These are phyloP conservation scores for Ellobius talpinus DNA, from an alignment of 2,113 vertebrate species.

Conservation along the genomic window DNA sequence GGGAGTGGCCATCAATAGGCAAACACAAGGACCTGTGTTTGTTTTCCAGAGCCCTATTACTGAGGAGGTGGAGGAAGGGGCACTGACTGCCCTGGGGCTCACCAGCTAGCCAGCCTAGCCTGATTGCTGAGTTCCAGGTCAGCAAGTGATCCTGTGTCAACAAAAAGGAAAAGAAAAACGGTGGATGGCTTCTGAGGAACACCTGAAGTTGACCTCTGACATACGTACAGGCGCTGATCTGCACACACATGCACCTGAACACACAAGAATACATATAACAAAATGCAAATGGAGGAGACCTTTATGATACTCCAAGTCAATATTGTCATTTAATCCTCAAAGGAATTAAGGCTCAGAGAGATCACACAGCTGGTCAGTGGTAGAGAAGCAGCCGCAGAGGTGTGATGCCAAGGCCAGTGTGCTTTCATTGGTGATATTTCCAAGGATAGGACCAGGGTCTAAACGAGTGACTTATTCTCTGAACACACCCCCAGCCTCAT, in stretches of 20 bases:
- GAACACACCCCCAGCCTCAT: conserved; percentile 89
- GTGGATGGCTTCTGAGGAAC: background rate
- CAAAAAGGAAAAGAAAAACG: background rate
- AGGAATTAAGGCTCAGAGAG: conserved; percentile 9
- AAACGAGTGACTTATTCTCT: background rate
- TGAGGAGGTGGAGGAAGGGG: background rate
- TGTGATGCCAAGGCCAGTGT: background rate
- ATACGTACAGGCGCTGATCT: no score
- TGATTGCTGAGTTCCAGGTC: background rate
- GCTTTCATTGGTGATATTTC: background rate
- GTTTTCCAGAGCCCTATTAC: no score
- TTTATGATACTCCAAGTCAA: background rate
- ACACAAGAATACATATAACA: background rate
- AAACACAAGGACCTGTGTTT: background rate
- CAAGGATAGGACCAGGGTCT: no score
- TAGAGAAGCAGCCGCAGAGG: background rate
- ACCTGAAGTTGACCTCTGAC: background rate
- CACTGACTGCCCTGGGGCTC: background rate
- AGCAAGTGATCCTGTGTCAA: background rate
- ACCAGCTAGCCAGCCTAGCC: background rate
- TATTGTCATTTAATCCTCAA: background rate
- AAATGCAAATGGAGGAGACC: background rate
- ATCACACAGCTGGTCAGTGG: background rate
- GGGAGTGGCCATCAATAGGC: background rate
- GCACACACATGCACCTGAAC: background rate